phyloP scores from a whole-genome alignment of 2,113 vertebrate genomes.

The Misgurnus anguillicaudatus region DNA sequence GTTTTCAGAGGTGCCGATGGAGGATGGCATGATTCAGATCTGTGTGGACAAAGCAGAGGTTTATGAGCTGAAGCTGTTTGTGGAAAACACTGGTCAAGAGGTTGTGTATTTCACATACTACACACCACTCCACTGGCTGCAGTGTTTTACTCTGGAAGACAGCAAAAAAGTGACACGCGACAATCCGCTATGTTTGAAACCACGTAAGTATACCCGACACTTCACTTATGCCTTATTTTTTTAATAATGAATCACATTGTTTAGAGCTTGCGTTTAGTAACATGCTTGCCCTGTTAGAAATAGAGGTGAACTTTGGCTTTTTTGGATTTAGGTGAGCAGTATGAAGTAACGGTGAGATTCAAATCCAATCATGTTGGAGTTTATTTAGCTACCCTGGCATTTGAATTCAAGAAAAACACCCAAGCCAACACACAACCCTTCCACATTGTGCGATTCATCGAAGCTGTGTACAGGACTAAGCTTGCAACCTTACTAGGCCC shows the following conservation, averaged over 20 bases:
- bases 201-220: constrained; percentile 71
- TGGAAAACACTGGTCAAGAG: constrained; percentile 73
- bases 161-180: constrained; percentile 59
- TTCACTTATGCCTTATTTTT: background rate
- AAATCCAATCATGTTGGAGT: constrained; percentile 69
- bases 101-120: constrained; percentile 75
- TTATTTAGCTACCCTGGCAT: constrained; percentile 73
- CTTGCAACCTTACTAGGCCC: constrained; percentile 80
- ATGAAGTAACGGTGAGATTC: constrained; percentile 76
- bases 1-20: constrained; percentile 50
- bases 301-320: background rate
- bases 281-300: background rate
- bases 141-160: constrained; percentile 65
- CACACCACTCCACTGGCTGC: constrained; percentile 53
- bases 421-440: constrained; percentile 63
- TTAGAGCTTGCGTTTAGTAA: background rate
- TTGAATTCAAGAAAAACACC: constrained; percentile 76
- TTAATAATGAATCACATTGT: background rate
- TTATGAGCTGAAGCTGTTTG: constrained; percentile 60
- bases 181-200: constrained; percentile 67
- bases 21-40: constrained; percentile 74
- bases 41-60: constrained; percentile 48
- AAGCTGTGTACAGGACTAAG: constrained; percentile 67
- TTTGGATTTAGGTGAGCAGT: constrained; percentile 67
- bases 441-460: constrained; percentile 80